Base-by-base conservation (phyloP, 2,113 vertebrate genomes). In the Zingel zingel region DNA sequence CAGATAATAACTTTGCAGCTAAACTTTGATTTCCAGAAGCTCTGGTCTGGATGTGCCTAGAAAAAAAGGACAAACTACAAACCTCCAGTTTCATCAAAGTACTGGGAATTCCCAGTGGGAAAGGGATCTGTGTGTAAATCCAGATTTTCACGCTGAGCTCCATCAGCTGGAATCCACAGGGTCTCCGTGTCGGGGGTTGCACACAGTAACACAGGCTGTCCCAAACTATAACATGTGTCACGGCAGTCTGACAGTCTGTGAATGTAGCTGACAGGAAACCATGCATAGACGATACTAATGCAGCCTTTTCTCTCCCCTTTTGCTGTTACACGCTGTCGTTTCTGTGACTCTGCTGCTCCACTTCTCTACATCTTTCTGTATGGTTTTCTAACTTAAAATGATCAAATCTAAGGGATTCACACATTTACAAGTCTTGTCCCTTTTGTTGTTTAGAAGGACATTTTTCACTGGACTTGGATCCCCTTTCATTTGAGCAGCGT, bases 91-190 rank as follows among this genome's bases (percentile, higher is more conserved):
- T 27, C 2, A 27, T 21, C 61, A 45, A 15, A 45, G 6, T 43
- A 43, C 8, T 10, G 39, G 9, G 39, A 43, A 43, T 43, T 11
- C 39, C 9, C 39, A 43, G 39, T 11, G 39, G 39, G 9, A 43
- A 0, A 43, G 10, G 4, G 23, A 12, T 61, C 25, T 53, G 66
- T 70, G 5, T 62, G 13, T 25, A 15, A 5, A 36, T 56, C 48
- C 48, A 57, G 30, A 45, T 68, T 65, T 58, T 45, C 58, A 47
- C 23, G 21, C 48, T 58, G 73, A 67, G 50, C 39, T 57, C 74
- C 48, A 21, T 82, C 86, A 67, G 84, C 77, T 81, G 84, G 66
- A 71, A 15, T 2, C 3, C 79, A 59, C 74, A 65, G 84, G 65
- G 84, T 58, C 33, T 77, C 53, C 13, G 71, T 77, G 67, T 68